These are phyloP conservation scores for Rhinolophus sinicus DNA, from an alignment of 2,113 vertebrate species.

Conservation along the genomic window DNA sequence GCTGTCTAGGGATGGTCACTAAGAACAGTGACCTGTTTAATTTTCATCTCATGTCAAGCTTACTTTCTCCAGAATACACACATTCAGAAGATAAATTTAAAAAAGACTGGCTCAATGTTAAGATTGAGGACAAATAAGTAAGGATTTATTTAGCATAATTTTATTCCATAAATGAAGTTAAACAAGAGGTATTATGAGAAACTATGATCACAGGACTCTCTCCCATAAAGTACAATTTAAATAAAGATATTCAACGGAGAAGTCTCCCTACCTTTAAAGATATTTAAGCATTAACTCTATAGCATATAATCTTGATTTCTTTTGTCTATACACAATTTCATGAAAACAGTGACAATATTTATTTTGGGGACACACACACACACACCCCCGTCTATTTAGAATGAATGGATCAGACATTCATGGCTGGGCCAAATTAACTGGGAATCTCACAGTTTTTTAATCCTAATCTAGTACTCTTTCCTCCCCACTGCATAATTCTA, in stretches of 20 bases:
- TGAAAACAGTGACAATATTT: slow-evolving; percentile 1
- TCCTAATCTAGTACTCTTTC: slow-evolving; percentile 31
- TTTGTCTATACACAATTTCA: slow-evolving; percentile 57
- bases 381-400: not conserved
- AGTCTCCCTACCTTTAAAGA: not conserved
- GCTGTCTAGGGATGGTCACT: slow-evolving; percentile 30
- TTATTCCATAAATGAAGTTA: slow-evolving; percentile 54
- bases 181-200: slow-evolving; percentile 22
- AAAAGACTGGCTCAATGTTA: not conserved
- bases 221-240: not conserved
- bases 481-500: not conserved
- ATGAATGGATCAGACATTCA: not conserved
- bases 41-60: slow-evolving; percentile 39
- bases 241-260: slow-evolving; percentile 38
- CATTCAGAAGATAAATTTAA: slow-evolving; percentile 36
- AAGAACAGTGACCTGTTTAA: slow-evolving; percentile 4
- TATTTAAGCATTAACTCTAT: slow-evolving; percentile 37
- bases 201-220: not conserved
- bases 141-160: slow-evolving; percentile 18
- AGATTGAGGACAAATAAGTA: slow-evolving; percentile 9
- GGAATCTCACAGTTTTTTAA: not conserved
- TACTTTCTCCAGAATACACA: slow-evolving; percentile 30
- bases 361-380: slow-evolving; percentile 11
- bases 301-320: slow-evolving; percentile 17
- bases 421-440: not conserved